Evolutionary conservation across 1,140 invertebrate species (phyloP), one percentile per base, ranked within the genome.

Genomic region (Lepidurus apus): DNA sequence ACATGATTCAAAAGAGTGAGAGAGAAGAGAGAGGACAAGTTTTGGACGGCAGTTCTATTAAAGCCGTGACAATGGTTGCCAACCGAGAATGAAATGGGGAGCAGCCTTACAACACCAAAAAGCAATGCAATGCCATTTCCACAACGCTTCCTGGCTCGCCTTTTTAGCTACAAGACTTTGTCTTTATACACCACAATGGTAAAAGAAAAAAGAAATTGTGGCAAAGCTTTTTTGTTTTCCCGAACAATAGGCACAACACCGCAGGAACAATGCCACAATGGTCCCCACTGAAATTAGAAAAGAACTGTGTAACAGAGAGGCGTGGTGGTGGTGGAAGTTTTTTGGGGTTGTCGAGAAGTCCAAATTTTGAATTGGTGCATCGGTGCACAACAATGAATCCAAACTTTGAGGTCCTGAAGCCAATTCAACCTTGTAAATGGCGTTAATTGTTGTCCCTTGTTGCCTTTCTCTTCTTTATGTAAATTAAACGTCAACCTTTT

Each of bases 21-120:
- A n/a, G 21, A 21, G 53, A 21, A 65, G 53, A 65, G 53, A 65
- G 53, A 65, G 53, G 53, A 65, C 53, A 65, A 65, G 53, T 65
- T 65, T 65, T 65, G 53, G 53, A 65, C 53, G 53, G 53, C 53
- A 65, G 53, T 65, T 65, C 53, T 65, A 65, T 65, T 65, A 65
- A 65, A 65, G 53, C 53, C 53, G 53, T 65, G 53, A 65, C 53
- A 65, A 65, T 65, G 53, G 53, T 65, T 65, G 53, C 53, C 53
- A 65, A 65, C 53, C 13, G 17, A 65, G 53, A 65, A 65, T 65
- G 53, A 65, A 65, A 65, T 65, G 53, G 53, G 53, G 53, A 65
- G 53, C 53, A 65, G 53, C 53, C 53, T 65, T 17, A 65, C 53
- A 65, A 65, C 53, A 65, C 53, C n/a, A 65, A 65, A 65, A 65